These are phyloP conservation scores for Mimumesa dahlbomi DNA, from an alignment of 2,888 invertebrate genomes.

Conservation along the genomic window DNA sequence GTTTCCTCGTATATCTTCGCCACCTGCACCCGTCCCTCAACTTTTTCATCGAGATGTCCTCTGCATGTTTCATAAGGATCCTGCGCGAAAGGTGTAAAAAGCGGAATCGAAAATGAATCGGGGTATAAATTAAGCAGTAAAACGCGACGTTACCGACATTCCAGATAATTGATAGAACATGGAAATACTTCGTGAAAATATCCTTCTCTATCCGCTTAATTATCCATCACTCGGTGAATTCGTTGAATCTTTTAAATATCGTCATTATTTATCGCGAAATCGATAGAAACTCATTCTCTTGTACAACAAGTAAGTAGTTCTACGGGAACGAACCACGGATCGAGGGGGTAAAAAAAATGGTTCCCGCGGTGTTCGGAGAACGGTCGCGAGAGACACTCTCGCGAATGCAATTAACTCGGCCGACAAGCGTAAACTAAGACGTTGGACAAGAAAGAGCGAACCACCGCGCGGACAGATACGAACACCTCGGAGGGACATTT, in stretches of 20 bases:
- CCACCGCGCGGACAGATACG: constrained; percentile 30
- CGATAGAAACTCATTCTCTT: too few relatives aligned
- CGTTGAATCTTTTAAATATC: too few relatives aligned
- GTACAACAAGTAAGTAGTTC: too few relatives aligned
- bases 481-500: constrained; percentile 34
- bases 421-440: constrained; percentile 5
- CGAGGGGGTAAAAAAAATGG: too few relatives aligned
- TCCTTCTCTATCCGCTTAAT: too few relatives aligned
- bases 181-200: too few relatives aligned
- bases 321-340: too few relatives aligned
- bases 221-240: too few relatives aligned
- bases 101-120: constrained; percentile 53
- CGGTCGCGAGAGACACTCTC: too few relatives aligned
- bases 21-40: constrained; percentile 68
- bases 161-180: background rate
- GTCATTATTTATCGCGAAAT: too few relatives aligned
- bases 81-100: constrained; percentile 62
- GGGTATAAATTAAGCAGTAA: constrained; percentile 62
- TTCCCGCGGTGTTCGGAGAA: too few relatives aligned
- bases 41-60: constrained; percentile 64
- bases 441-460: constrained; percentile 35
- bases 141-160: background rate
- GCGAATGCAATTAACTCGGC: too few relatives aligned
- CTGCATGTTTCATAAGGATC: constrained; percentile 69
- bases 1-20: constrained; percentile 67